Conservation (phyloP, 2,888 invertebrate genomes). For the Drosophila fulvimacula region DNA sequence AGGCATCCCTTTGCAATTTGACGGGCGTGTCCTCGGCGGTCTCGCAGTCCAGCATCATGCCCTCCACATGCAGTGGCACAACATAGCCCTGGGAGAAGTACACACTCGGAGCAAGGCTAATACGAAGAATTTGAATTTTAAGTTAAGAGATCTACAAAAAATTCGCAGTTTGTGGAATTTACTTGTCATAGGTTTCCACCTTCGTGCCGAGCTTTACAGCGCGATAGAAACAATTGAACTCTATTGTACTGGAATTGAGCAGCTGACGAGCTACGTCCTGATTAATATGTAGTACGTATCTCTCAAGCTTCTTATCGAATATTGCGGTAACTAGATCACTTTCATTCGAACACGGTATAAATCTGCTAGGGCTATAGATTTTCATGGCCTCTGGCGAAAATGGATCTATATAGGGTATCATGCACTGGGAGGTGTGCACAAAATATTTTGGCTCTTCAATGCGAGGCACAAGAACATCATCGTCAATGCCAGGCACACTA, state of each 20-base stretch:
- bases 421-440: constrained; percentile 86
- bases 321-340: constrained; percentile 45
- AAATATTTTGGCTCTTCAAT: constrained; percentile 25
- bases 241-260: constrained; percentile 29
- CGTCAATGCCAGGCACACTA: too few relatives aligned
- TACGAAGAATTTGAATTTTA: background rate
- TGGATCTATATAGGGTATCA: constrained; percentile 87
- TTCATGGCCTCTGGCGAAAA: constrained; percentile 85
- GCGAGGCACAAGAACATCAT: background rate
- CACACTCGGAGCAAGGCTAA: constrained; percentile 57
- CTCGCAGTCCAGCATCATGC: constrained; percentile 72
- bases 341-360: constrained; percentile 53
- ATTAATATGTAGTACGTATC: constrained; percentile 58
- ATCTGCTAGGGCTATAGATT: constrained; percentile 40
- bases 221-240: constrained; percentile 77
- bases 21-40: constrained; percentile 80
- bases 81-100: constrained; percentile 62
- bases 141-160: background rate
- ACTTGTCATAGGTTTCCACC: constrained; percentile 52
- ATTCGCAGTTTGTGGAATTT: constrained; percentile 1
- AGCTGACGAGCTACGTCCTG: constrained; percentile 43
- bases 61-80: constrained; percentile 69
- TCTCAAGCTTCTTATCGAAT: constrained; percentile 40
- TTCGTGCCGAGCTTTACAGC: constrained; percentile 55
- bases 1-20: constrained; percentile 84